Percentiles rank a stretch among this genome's conserved stretches.
Evolutionary conservation across 2,888 invertebrate species (phyloP).

Genomic region (Oscheius sp.): DNA sequence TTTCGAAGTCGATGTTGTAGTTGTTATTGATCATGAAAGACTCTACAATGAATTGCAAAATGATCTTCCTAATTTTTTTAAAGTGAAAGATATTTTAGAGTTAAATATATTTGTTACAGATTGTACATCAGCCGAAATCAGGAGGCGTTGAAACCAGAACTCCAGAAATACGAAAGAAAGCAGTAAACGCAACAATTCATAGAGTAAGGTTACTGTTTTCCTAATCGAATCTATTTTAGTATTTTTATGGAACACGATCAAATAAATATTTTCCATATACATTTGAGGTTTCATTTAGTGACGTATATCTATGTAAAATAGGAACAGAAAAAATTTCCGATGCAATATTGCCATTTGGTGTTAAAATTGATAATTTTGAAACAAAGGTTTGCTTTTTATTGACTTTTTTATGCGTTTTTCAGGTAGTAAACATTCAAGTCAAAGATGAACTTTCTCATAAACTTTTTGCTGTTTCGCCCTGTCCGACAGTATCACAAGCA

Average conservation of each 20-base stretch:
- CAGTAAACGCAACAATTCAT: constrained; percentile 59
- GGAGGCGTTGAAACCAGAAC: constrained; percentile 80
- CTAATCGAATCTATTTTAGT: constrained; percentile 77
- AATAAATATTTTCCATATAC: constrained; percentile 79
- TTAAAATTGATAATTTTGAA: constrained; percentile 83
- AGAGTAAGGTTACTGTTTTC: constrained; percentile 71
- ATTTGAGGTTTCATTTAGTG: constrained; percentile 84
- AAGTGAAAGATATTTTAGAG: constrained; percentile 71
- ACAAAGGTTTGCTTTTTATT: constrained; percentile 52
- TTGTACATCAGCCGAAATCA: constrained; percentile 90
- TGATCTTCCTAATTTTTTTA: constrained; percentile 91
- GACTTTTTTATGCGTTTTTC: neutral
- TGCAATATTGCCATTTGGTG: constrained; percentile 94
- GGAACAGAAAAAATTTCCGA: constrained; percentile 83
- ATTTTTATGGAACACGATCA: constrained; percentile 88
- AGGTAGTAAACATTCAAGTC: constrained; percentile 44
- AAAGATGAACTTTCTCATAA: constrained; percentile 79
- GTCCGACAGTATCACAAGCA: constrained; percentile 75
- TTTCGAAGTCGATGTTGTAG: constrained; percentile 92
- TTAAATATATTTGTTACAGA: constrained; percentile 68
- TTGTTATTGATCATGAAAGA: constrained; percentile 94
- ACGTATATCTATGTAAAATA: constrained; percentile 79
- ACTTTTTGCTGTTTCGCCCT: constrained; percentile 87
- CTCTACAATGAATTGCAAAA: constrained; percentile 90
- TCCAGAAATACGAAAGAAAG: constrained; percentile 35